Evolutionary conservation across 2,113 vertebrate genomes (phyloP), one percentile per base, ranked within the genome.

Genomic region (Polyodon spathula): DNA sequence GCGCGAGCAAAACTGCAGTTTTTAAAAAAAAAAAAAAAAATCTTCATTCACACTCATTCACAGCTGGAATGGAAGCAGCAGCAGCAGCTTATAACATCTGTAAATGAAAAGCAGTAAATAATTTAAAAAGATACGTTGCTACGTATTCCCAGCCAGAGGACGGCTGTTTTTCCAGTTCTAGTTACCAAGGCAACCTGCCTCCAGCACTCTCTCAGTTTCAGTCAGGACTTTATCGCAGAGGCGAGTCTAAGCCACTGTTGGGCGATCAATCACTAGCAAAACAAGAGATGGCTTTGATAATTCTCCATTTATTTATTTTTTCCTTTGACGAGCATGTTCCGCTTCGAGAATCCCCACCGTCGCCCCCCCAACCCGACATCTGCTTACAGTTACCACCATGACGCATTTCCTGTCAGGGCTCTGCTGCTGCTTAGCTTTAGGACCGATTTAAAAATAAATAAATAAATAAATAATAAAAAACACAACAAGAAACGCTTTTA

Each of bases 331-430:
- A 74, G 75, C 79, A 82, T 72, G 73, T 89, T 89, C 83, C 77
- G 66, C 66, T 75, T 61, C 41, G 83, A 90, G 88, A 84, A 87
- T 79, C 78, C 84, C 81, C 74, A 73, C 66, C 70, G 75, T 77
- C 58, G 77, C 58, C 76, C 76, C 16, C n/a, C n/a, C n/a, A n/a
- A n/a, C 76, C 16, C 70, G 63, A 86, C 90, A 90, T 89, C 88
- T 92, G 89, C 71, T 88, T 84, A 81, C 69, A 80, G 75, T 88
- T 84, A 84, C 80, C 73, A 66, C 84, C 76, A 56, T 91, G 89
- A 89, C 84, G 84, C 50, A 85, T 77, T 93, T 92, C 92, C 89
- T 89, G 82, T 74, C 12, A 14, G 51, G 46, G 6, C 46, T 50
- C 78, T 74, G 71, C 66, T 69, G 73, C 73, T 72, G 77, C 71